These are phyloP conservation scores for Sigmodon hispidus DNA, from an alignment of 2,113 vertebrate species.

Conservation along the genomic window DNA sequence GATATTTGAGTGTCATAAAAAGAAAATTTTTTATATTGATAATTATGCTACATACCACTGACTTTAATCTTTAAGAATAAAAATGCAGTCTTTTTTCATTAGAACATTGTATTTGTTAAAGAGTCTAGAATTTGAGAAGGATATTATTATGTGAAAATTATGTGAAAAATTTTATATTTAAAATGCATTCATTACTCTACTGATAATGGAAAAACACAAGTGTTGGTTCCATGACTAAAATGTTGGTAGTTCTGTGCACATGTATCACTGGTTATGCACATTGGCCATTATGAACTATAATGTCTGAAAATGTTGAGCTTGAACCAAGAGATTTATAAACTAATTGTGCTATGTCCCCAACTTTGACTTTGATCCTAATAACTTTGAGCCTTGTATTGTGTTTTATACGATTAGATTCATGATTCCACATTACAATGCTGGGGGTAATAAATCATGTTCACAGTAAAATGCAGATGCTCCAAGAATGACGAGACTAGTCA, in stretches of 20 bases:
- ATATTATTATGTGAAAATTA: constrained; percentile 39
- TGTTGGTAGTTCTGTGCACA: constrained; percentile 39
- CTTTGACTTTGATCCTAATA: constrained; percentile 40
- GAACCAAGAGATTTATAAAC: neutral
- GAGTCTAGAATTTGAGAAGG: constrained; percentile 14
- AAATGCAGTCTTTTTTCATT: constrained; percentile 15
- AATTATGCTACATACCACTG: neutral
- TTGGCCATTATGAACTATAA: constrained; percentile 25
- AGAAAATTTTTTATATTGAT: constrained; percentile 2
- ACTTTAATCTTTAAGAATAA: constrained; percentile 20
- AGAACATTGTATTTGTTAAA: constrained; percentile 53
- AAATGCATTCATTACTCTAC: constrained; percentile 35
- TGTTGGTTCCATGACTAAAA: neutral
- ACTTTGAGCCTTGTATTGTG: neutral
- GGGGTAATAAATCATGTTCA: constrained; percentile 11
- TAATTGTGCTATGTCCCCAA: neutral
- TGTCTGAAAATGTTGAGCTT: neutral
- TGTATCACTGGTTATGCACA: neutral
- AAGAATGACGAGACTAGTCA: constrained; percentile 23
- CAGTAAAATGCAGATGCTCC: constrained; percentile 26
- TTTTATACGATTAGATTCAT: neutral
- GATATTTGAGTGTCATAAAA: neutral
- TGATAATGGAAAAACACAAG: constrained; percentile 21
- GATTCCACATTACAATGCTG: neutral
- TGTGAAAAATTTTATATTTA: constrained; percentile 25